These are phyloP conservation scores for Apis cerana DNA, from an alignment of 1,140 invertebrate species.

Conservation along the genomic window DNA sequence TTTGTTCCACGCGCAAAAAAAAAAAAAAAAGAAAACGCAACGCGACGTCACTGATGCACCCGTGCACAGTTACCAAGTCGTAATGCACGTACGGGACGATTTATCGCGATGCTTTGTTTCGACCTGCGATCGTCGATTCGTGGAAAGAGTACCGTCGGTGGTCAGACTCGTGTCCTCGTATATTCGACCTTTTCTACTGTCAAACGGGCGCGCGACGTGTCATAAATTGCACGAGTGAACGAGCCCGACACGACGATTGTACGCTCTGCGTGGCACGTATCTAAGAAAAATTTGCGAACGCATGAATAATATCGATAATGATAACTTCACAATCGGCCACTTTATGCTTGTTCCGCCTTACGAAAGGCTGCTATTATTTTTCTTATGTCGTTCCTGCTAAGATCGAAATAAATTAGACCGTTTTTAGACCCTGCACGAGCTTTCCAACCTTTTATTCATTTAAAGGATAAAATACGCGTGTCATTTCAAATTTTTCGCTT, in stretches of 20 bases:
- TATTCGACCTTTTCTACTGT: slow-evolving; percentile 5
- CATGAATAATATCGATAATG: not conserved
- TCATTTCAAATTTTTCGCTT: too few relatives aligned
- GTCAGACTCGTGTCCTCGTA: not conserved
- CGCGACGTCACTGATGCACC: not conserved
- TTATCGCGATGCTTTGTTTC: not conserved
- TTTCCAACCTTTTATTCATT: too few relatives aligned
- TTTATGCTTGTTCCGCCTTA: not conserved
- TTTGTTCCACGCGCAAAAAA: slow-evolving; percentile 59
- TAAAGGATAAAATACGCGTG: too few relatives aligned
- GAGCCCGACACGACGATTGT: not conserved
- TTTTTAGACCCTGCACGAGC: too few relatives aligned
- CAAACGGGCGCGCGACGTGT: not conserved
- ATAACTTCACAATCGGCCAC: not conserved
- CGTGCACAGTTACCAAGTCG: too few relatives aligned
- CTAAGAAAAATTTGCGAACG: not conserved
- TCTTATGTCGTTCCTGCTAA: too few relatives aligned
- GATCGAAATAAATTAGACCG: too few relatives aligned
- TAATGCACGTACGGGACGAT: not conserved
- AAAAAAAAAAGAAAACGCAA: slow-evolving; percentile 7
- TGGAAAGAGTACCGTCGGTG: slow-evolving; percentile 1
- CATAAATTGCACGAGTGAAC: not conserved
- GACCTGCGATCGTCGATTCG: not conserved
- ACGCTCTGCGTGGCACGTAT: not conserved
- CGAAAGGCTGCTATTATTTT: too few relatives aligned